phyloP scores from a whole-genome alignment of 1,140 invertebrate genomes.

The Bacillus rossius region DNA sequence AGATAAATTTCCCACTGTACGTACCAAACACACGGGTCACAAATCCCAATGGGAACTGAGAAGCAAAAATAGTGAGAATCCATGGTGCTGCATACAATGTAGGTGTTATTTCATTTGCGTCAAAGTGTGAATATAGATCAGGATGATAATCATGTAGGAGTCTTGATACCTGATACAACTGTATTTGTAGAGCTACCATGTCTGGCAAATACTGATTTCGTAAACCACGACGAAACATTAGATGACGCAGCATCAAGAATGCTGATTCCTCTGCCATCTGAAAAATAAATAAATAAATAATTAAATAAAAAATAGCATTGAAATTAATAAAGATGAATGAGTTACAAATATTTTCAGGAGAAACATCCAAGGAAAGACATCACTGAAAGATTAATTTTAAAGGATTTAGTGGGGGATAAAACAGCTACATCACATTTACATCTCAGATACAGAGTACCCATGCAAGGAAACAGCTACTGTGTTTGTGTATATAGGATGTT shows the following conservation, averaged over 20 bases:
- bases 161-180: conserved; percentile 92
- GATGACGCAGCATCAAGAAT: conserved; percentile 78
- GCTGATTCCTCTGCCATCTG: conserved; percentile 88
- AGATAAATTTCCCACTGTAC: no score
- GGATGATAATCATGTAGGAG: conserved; percentile 83
- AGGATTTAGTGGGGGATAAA: no score
- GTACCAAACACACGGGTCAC: conserved; percentile 89
- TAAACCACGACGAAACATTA: conserved; percentile 86
- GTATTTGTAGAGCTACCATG: conserved; percentile 87
- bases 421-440: no score
- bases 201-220: conserved; percentile 87
- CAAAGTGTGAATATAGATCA: conserved; percentile 83
- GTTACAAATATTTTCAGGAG: no score
- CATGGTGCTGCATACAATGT: conserved; percentile 94
- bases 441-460: no score
- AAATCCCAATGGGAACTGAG: conserved; percentile 94
- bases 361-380: no score
- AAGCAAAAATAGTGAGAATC: conserved; percentile 93
- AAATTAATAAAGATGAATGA: no score
- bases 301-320: no score
- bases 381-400: no score
- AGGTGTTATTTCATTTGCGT: conserved; percentile 83
- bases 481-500: no score
- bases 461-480: no score
- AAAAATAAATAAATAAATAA: no score